Evolutionary conservation across 2,797 vertebrate genomes (phyloP), one percentile per base, ranked within the genome.

Genomic region (Siniperca obscura): DNA sequence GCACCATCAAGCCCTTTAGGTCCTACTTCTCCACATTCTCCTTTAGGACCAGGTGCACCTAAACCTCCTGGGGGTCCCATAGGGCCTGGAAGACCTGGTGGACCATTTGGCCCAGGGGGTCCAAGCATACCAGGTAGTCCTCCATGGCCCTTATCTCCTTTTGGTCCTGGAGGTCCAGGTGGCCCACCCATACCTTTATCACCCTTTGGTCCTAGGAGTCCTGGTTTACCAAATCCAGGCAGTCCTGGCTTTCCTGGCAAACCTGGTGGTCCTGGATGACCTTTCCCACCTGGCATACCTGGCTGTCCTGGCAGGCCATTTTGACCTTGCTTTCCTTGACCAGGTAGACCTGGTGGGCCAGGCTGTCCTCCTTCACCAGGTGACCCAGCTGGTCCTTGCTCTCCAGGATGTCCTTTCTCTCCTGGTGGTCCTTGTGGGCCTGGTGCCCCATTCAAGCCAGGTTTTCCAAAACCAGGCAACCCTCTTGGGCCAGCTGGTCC

Each of bases 221-320:
- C 98, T 25, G 97, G 97, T 90, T 99, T 99, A 62, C 97, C 98
- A 22, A 98, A 93, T 17, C 98, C 98, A 3, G 97, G 97, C n/a
- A 97, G 88, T 14, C 98, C 98, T 0, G 97, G 96, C 11, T 97
- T 97, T 42, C 98, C 98, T 0, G 98, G 98, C 73, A 98, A 91
- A 73, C 98, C 98, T 27, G 97, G 96, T 69, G 96, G 90, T 36
- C 98, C 98, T 91, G 96, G 96, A 79, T 98, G 96, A 71, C 98
- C 98, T 93, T 99, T 99, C 38, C 93, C 95, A 0, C 98, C 98
- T 0, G 96, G 96, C 84, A 95, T 95, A 40, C 98, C 98, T 4
- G 96, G 96, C 75, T 97, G 97, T 40, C 98, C 98, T 0, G 97
- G 97, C 22, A 97, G 86, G 7, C 98, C 98, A 12, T 96, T 96